Base-by-base conservation (phyloP, 1,140 invertebrate species). In the Drosophila hydei region DNA sequence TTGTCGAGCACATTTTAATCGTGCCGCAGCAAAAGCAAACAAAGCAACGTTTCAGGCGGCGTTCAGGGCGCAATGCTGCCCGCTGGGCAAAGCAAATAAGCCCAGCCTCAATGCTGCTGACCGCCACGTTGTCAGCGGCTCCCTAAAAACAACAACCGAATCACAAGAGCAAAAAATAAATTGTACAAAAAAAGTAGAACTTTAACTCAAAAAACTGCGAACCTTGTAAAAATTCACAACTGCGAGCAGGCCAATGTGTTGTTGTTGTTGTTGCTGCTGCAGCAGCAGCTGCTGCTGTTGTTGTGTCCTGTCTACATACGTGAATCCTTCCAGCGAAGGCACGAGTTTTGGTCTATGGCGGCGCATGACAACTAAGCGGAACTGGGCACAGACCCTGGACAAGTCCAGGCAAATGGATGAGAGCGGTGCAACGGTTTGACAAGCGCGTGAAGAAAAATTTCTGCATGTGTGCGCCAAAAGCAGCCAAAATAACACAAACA, bases 1-100 rank as follows among this genome's bases (percentile, higher is more conserved):
- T 88, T 88, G 83, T 88, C 72, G 84, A 88, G 83, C 83, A 88
- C 83, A 88, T 88, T 88, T 88, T 88, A 88, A 88, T 88, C 83
- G 83, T 88, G 83, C 83, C 80, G 79, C 72, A 71, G 83, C 76
- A 87, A 72, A 58, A 80, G 75, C 83, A 83, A 87, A 87, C 81
- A 87, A 75, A 73, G 56, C 59, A 48, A 50, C 64, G n/a, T n/a
- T n/a, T n/a, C n/a, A n/a, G n/a, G n/a, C n/a, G n/a, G n/a, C n/a
- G n/a, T n/a, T n/a, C n/a, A n/a, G n/a, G 52, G 47, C 47, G 21
- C 21, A 71, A 72, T 70, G 83, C 73, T 87, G 83, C 70, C 83
- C 83, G 76, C 60, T 61, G 75, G 83, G 64, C 75, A 83, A 68
- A 65, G 69, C 83, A 88, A 88, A 88, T 68, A 83, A 67, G 69